Evolutionary conservation across 2,113 vertebrate genomes (phyloP).

Genomic region (Suricata suricatta): DNA sequence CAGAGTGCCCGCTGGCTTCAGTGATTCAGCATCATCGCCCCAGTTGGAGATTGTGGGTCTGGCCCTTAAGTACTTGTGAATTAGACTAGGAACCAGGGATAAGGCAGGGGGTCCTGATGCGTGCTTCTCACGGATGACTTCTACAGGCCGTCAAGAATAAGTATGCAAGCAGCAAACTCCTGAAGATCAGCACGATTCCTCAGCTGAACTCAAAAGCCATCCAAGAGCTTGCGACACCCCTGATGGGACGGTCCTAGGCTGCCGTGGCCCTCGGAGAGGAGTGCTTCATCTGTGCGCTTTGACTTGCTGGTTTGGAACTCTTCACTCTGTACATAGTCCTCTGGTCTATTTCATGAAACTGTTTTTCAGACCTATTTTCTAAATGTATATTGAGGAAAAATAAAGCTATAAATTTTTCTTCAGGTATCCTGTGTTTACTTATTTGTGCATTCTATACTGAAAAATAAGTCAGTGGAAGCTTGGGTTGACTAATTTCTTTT

Average conservation of each 20-base stretch:
- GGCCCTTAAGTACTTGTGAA: background rate
- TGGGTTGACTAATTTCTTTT: background rate
- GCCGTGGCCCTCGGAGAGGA: fast-evolving
- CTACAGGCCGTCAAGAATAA: constrained; percentile 93
- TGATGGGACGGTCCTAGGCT: constrained; percentile 68
- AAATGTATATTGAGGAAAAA: constrained; percentile 60
- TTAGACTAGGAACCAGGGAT: background rate
- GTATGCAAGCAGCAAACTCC: constrained; percentile 90
- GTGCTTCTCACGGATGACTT: background rate
- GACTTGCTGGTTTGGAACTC: background rate
- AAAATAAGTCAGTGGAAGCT: background rate
- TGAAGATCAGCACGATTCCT: constrained; percentile 91
- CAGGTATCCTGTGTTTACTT: background rate
- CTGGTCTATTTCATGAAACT: constrained; percentile 31
- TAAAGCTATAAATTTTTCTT: constrained; percentile 63
- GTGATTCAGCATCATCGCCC: background rate
- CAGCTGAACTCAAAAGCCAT: constrained; percentile 86
- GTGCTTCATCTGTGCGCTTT: constrained; percentile 54
- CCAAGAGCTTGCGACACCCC: constrained; percentile 85
- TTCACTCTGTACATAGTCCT: constrained; percentile 73
- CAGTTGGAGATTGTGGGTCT: background rate
- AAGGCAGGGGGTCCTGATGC: background rate
- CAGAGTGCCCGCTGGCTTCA: background rate
- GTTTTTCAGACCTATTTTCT: constrained; percentile 59
- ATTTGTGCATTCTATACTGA: background rate